A percentile compares a stretch with the other conserved stretches of the same genome.
These are phyloP conservation scores for Melanostigma gelatinosum DNA, from an alignment of 2,113 vertebrate genomes.

Conservation along the genomic window DNA sequence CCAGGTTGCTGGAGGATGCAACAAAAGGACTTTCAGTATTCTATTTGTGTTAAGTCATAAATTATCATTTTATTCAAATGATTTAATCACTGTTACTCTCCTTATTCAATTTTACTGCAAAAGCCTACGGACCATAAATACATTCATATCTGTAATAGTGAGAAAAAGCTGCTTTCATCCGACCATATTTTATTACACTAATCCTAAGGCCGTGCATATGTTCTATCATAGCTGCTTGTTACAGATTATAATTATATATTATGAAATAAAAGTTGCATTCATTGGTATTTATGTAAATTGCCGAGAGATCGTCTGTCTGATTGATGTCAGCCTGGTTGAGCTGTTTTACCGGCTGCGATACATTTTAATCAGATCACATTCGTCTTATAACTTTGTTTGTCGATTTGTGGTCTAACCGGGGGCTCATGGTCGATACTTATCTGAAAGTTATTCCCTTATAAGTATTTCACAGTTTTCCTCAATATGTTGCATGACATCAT, in stretches of 20 bases:
- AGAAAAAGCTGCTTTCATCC: conserved; percentile 37
- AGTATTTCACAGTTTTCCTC: conserved; percentile 43
- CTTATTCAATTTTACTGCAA: conserved; percentile 27
- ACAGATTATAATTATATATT: conserved; percentile 26
- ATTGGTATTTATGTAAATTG: conserved; percentile 43
- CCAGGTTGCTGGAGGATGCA: conserved; percentile 29
- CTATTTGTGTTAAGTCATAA: conserved; percentile 34
- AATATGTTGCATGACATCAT: conserved; percentile 41
- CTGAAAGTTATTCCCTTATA: conserved; percentile 34
- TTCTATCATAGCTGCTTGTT: conserved; percentile 28
- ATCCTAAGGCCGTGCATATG: conserved; percentile 25
- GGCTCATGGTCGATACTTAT: conserved; percentile 41
- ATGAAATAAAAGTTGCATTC: conserved; percentile 46
- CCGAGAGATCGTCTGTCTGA: conserved; percentile 28
- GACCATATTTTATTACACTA: conserved; percentile 36
- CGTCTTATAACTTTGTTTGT: conserved; percentile 46
- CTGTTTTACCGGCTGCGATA: conserved; percentile 25
- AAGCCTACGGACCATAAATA: conserved; percentile 33
- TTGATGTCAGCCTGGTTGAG: conserved; percentile 26
- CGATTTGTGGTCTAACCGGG: conserved; percentile 32
- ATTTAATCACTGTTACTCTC: conserved; percentile 41
- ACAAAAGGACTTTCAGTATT: conserved; percentile 48
- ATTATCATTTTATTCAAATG: conserved; percentile 52
- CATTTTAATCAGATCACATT: conserved; percentile 61
- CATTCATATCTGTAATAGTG: conserved; percentile 27